A percentile compares a stretch with the other conserved stretches of the same genome.
phyloP scores from a whole-genome alignment of 2,797 vertebrate genomes.

The Ceyx erithaca region DNA sequence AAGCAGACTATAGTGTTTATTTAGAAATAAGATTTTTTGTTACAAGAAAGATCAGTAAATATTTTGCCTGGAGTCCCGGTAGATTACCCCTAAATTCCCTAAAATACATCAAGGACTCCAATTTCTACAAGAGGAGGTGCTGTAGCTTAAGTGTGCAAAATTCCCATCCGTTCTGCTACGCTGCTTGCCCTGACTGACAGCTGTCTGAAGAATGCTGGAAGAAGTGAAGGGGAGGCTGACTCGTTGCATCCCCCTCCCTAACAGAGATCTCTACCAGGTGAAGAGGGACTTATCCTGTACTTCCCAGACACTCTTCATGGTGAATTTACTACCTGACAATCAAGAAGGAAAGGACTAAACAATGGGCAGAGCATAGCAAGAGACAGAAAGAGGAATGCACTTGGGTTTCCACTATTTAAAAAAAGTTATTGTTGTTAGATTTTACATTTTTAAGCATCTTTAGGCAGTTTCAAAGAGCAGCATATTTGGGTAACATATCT shows the following conservation, averaged over 20 bases:
- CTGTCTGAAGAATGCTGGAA: background rate
- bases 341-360: background rate
- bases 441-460: background rate
- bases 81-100: background rate
- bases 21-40: background rate
- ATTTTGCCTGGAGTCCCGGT: background rate
- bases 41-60: background rate
- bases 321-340: constrained; percentile 30
- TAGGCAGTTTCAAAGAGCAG: background rate
- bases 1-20: background rate
- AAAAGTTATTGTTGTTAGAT: background rate
- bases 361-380: background rate
- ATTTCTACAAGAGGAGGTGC: background rate
- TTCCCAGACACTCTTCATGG: background rate
- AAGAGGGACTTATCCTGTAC: background rate
- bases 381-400: background rate
- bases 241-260: background rate
- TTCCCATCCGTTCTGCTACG: background rate
- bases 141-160: background rate
- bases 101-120: background rate
- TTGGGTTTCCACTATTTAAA: background rate
- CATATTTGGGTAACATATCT: background rate
- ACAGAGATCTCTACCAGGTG: background rate
- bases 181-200: background rate
- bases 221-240: background rate